Evolutionary conservation across 1,140 invertebrate species (phyloP), one percentile per base, ranked within the genome.

Genomic region (Yoshiicerus persimilis): DNA sequence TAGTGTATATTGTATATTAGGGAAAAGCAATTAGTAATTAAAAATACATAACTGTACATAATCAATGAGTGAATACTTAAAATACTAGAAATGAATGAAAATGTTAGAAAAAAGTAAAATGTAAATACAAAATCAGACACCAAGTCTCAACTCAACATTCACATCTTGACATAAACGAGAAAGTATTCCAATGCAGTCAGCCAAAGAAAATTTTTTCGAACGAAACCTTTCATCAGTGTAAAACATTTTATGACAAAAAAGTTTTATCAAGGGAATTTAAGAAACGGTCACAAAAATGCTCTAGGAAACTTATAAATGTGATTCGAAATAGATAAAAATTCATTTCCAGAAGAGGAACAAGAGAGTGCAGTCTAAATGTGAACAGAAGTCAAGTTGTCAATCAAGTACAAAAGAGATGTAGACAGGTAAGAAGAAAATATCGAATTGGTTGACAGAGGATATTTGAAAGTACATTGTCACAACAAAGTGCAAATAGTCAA

Each of bases 141-240:
- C 66, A 75, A 75, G 66, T 75, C 30, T 75, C 66, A 75, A 75
- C 66, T 75, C 66, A 75, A 75, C 66, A 34, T 75, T 75, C 66
- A 75, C 66, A 75, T 75, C 66, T 75, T 75, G 66, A 75, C 66
- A 75, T 75, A 23, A 75, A 75, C 20, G 23, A 75, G 66, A 75
- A 75, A 32, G 25, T 23, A 66, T n/a, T 4, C 9, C 10, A 30
- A 75, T 30, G 11, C 11, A 70, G 66, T 34, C 66, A 75, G 27
- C 25, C 66, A 75, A 10, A 66, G 25, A 66, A 66, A 66, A 66
- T 25, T 23, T 1, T 66, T 66, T 2, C 8, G 41, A 47, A 47
- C 11, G n/a, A n/a, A n/a, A n/a, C n/a, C n/a, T n/a, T n/a, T n/a
- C 41, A 16, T 47, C 11, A 47, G 20, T 47, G 41, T 23, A 66